phyloP scores from a whole-genome alignment of 2,797 vertebrate genomes.

The Myotis daubentonii region DNA sequence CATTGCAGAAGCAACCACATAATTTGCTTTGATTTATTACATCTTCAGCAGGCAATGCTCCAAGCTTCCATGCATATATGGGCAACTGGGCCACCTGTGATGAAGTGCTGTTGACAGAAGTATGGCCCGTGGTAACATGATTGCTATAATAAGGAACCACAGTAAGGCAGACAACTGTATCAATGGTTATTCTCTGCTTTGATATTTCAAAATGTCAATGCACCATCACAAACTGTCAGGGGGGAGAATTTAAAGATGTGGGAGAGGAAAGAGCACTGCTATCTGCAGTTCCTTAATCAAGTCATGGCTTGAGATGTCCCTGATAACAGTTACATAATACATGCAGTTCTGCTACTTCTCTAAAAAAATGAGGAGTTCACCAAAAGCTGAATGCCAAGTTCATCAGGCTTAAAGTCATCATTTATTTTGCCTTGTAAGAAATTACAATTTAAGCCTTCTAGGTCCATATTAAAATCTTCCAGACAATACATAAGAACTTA shows the following conservation, averaged over 20 bases:
- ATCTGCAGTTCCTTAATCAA: slow-evolving; percentile 45
- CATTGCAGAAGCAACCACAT: slow-evolving; percentile 45
- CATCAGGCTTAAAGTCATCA: slow-evolving; percentile 26
- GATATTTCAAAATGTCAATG: slow-evolving; percentile 78
- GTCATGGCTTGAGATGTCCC: slow-evolving; percentile 23
- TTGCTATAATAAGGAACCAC: slow-evolving; percentile 81
- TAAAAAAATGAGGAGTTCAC: not conserved
- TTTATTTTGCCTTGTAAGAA: not conserved
- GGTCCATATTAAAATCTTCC: not conserved
- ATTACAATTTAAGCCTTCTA: not conserved
- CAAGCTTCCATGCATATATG: slow-evolving; percentile 74
- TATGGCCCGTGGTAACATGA: slow-evolving; percentile 74
- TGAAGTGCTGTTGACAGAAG: slow-evolving; percentile 82
- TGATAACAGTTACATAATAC: not conserved
- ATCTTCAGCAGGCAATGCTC: slow-evolving; percentile 74
- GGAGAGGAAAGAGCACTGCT: not conserved
- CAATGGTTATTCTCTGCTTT: slow-evolving; percentile 72
- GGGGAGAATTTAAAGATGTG: not conserved
- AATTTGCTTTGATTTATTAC: slow-evolving; percentile 82
- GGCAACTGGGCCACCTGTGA: slow-evolving; percentile 78
- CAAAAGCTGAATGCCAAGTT: slow-evolving; percentile 39
- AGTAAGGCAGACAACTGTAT: slow-evolving; percentile 78
- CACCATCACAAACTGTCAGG: slow-evolving; percentile 28
- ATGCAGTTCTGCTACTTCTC: not conserved
- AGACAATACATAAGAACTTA: not conserved